A percentile compares a stretch with the other conserved stretches of the same genome.
Evolutionary conservation across 2,113 vertebrate genomes (phyloP).

Genomic region (Prionailurus viverrinus): DNA sequence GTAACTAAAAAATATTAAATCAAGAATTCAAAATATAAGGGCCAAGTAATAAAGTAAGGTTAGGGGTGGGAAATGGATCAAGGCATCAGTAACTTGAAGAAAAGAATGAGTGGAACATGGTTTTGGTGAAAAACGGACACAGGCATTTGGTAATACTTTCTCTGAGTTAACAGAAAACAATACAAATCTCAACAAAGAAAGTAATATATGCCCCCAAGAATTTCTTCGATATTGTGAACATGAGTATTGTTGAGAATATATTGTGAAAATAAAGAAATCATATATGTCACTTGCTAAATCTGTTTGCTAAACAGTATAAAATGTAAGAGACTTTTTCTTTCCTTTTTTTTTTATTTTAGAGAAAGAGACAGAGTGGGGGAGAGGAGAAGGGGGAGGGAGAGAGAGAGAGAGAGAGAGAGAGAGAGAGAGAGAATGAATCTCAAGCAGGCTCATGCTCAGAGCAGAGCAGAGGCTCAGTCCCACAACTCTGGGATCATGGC

Average conservation of each 20-base stretch:
- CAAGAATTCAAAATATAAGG: background rate
- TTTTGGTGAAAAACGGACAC: background rate
- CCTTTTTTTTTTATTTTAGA: too few species aligned
- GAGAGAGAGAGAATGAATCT: too few species aligned
- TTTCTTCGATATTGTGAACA: background rate
- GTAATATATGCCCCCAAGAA: background rate
- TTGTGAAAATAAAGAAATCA: background rate
- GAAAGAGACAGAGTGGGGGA: too few species aligned
- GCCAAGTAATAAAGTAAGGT: background rate
- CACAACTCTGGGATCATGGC: too few species aligned
- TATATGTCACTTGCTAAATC: background rate
- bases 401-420: too few species aligned
- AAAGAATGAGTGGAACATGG: background rate
- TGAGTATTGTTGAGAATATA: background rate
- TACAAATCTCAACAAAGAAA: background rate
- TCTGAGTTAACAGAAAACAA: background rate
- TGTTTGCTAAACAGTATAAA: background rate
- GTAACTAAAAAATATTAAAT: background rate
- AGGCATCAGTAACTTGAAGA: background rate
- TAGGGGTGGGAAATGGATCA: background rate
- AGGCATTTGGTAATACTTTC: background rate
- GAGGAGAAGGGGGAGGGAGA: too few species aligned
- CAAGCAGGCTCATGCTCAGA: too few species aligned
- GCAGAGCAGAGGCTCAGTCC: too few species aligned
- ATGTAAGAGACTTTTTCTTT: background rate